Percentiles rank a stretch among this genome's conserved stretches.
These are phyloP conservation scores for Barbus barbus DNA, from an alignment of 2,113 vertebrate genomes.

Conservation along the genomic window DNA sequence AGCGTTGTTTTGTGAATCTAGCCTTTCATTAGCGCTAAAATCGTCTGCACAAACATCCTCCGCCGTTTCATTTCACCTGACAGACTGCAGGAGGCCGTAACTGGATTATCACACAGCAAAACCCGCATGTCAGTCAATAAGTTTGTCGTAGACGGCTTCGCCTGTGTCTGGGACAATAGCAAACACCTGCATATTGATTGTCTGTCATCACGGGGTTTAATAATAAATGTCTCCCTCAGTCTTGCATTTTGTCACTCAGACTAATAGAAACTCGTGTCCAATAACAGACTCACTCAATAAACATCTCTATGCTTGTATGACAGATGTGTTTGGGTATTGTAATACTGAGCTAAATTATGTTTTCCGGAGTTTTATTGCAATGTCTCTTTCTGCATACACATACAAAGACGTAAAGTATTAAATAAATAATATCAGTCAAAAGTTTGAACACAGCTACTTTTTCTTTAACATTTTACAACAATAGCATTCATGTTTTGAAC, in stretches of 20 bases:
- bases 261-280: constrained; percentile 18
- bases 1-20: neutral
- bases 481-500: neutral
- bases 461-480: neutral
- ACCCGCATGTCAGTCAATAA: constrained; percentile 2
- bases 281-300: constrained; percentile 31
- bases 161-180: neutral
- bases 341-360: neutral
- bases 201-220: constrained; percentile 11
- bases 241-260: constrained; percentile 19
- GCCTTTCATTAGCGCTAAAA: neutral
- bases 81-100: constrained; percentile 6
- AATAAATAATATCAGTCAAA: neutral
- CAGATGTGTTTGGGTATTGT: constrained; percentile 13
- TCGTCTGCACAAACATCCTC: neutral
- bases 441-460: neutral
- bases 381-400: neutral
- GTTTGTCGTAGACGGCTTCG: neutral
- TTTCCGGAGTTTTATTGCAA: neutral
- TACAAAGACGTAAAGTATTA: neutral
- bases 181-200: constrained; percentile 29
- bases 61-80: neutral
- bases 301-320: neutral
- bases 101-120: neutral
- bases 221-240: constrained; percentile 28